A percentile compares a stretch with the other conserved stretches of the same genome.
Evolutionary conservation across 2,797 vertebrate species (phyloP).

Genomic region (Clarias laeviceps): DNA sequence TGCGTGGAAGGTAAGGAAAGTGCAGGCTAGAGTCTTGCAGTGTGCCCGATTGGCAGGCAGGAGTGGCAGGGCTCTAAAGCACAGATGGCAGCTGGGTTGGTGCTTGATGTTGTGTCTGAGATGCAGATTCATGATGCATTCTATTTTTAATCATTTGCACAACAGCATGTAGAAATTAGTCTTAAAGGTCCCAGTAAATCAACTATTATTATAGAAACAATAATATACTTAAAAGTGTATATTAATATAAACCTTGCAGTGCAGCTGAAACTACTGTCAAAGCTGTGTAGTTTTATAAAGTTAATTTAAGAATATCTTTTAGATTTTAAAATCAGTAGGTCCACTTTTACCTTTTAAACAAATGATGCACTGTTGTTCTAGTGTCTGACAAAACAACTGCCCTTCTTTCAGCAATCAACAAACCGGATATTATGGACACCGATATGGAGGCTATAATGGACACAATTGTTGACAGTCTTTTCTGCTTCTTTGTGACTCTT

Average conservation of each 20-base stretch:
- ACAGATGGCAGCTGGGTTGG: too few relatives aligned
- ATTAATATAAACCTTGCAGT: not conserved
- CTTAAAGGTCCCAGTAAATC: not conserved
- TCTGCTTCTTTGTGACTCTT: slow-evolving; percentile 97
- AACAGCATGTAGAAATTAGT: not conserved
- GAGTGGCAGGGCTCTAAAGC: too few relatives aligned
- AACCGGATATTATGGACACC: slow-evolving; percentile 92
- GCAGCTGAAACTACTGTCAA: not conserved
- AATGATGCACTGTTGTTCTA: not conserved
- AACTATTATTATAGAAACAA: not conserved
- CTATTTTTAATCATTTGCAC: not conserved
- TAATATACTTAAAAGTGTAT: not conserved
- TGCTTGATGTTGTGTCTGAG: too few relatives aligned
- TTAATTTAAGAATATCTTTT: not conserved
- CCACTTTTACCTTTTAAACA: not conserved
- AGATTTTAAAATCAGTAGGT: not conserved
- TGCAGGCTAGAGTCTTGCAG: too few relatives aligned
- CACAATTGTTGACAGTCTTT: slow-evolving; percentile 95
- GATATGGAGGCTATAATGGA: slow-evolving; percentile 99
- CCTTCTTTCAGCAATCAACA: slow-evolving; percentile 84
- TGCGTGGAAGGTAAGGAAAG: too few relatives aligned
- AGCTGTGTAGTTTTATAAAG: not conserved
- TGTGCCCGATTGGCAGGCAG: too few relatives aligned
- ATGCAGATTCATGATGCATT: not conserved
- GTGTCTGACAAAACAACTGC: slow-evolving; percentile 4